Base-by-base conservation (phyloP, 2,113 vertebrate genomes). In the Lucifuga dentata region DNA sequence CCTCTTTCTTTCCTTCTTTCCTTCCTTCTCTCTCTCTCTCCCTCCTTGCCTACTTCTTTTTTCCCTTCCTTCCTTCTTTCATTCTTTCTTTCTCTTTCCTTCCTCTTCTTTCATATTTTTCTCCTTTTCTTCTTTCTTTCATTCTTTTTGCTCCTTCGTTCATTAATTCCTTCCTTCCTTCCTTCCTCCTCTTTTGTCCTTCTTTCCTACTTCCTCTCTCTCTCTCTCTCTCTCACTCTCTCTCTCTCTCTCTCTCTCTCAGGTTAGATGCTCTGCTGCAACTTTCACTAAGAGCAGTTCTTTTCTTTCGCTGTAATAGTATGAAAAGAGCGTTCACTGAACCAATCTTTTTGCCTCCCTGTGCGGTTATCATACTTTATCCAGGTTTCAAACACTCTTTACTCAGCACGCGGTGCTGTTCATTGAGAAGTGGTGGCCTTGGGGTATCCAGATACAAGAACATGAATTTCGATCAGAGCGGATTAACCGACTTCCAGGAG, bases 351-450 rank as follows among this genome's bases (percentile, higher is more conserved):
- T 61, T 65, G 53, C 70, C 70, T 73, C 62, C 76, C 75, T 66
- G 24, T 61, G 64, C 2, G 35, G 53, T 84, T 71, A 71, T 83
- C 76, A 26, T 49, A 78, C 73, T 75, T 77, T 36, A 71, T 83
- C 64, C 71, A 53, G 72, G 57, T 81, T 83, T 80, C 44, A 68
- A 78, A 78, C 29, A 35, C 49, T 60, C 29, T 8, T 63, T 63
- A 36, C 45, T 81, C 60, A 60, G 50, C 64, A 58, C 5, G 16
- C 40, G 17, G 53, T 24, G 1, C 65, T 50, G 49, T 64, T 63
- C 49, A 52, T 50, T 66, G 73, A 81, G 64, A 67, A 19, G 15
- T 3, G 16, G 35, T 26, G 66, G 76, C 65, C 72, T 41, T 41
- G 74, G 66, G 59, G 71, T 73, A 50, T 32, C 48, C 72, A 38